A percentile compares a stretch with the other conserved stretches of the same genome.
phyloP scores from a whole-genome alignment of 1,140 invertebrate species.

The Eulimnadia texana region DNA sequence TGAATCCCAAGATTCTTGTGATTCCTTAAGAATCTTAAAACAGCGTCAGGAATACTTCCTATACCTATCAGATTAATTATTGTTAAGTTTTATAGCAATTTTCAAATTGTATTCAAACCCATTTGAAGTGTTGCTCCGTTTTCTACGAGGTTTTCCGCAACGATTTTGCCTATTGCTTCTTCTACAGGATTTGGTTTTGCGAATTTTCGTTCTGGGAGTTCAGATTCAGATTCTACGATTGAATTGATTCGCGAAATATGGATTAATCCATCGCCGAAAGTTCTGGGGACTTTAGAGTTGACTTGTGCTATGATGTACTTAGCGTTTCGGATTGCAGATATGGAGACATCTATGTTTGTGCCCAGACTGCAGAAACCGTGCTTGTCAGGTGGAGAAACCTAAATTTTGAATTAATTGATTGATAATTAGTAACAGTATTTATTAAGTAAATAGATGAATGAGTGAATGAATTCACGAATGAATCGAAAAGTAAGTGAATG shows the following conservation, averaged over 20 bases:
- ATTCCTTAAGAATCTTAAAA: conserved; percentile 53
- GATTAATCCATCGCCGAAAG: conserved; percentile 76
- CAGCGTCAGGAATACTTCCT: conserved; percentile 81
- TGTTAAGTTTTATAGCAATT: too few relatives aligned
- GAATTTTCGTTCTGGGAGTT: conserved; percentile 53
- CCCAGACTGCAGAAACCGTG: conserved; percentile 85
- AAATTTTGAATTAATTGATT: too few relatives aligned
- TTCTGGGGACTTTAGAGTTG: conserved; percentile 74
- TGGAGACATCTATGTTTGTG: conserved; percentile 78
- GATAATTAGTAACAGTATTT: too few relatives aligned
- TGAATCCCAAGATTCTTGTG: conserved; percentile 89
- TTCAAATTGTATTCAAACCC: too few relatives aligned
- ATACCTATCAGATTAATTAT: conserved; percentile 56
- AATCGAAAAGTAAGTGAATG: too few relatives aligned
- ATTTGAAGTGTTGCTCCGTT: conserved; percentile 88
- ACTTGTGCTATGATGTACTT: conserved; percentile 80
- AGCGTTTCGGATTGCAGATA: conserved; percentile 67
- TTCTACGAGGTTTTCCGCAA: conserved; percentile 75
- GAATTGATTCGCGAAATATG: conserved; percentile 81
- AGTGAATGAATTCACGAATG: too few relatives aligned
- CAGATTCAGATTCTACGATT: conserved; percentile 56
- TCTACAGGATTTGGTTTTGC: conserved; percentile 52
- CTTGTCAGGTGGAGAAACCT: conserved; percentile 72
- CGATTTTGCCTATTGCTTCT: conserved; percentile 64
- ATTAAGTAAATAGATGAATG: too few relatives aligned